A percentile compares a stretch with the other conserved stretches of the same genome.
These are phyloP conservation scores for Drosophila nigromelanica DNA, from an alignment of 1,140 invertebrate species.

Conservation along the genomic window DNA sequence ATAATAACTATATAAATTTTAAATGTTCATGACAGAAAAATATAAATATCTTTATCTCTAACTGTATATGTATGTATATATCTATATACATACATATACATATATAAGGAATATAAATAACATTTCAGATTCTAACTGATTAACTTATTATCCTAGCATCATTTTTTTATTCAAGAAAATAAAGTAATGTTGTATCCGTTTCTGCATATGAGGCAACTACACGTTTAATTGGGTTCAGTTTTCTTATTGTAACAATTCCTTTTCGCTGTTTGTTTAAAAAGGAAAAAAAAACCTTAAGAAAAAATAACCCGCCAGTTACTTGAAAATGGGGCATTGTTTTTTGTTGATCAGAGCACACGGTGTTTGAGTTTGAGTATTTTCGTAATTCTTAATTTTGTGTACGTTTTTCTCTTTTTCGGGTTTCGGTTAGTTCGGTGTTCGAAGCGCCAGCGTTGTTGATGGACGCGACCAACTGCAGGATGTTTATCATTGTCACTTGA, in stretches of 20 bases:
- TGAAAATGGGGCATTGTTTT: constrained; percentile 37
- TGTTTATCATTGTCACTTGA: constrained; percentile 76
- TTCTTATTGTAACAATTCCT: background rate
- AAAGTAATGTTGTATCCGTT: background rate
- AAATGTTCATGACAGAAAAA: no score
- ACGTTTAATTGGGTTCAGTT: constrained; percentile 11
- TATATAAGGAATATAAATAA: no score
- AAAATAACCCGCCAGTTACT: constrained; percentile 56
- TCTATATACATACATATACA: no score
- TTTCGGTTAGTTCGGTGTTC: constrained; percentile 14
- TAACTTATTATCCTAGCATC: no score
- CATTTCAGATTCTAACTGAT: no score
- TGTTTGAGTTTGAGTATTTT: no score
- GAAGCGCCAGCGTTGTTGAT: constrained; percentile 56
- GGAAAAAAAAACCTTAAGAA: background rate
- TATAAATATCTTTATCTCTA: no score
- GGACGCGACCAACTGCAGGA: constrained; percentile 68
- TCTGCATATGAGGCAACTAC: background rate
- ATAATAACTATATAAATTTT: no score
- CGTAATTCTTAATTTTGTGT: background rate
- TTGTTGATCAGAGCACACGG: background rate
- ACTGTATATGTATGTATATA: no score
- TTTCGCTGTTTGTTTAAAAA: background rate
- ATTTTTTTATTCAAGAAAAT: no score
- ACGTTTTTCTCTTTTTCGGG: background rate